phyloP scores from a whole-genome alignment of 2,797 vertebrate genomes.

The Manis javanica region DNA sequence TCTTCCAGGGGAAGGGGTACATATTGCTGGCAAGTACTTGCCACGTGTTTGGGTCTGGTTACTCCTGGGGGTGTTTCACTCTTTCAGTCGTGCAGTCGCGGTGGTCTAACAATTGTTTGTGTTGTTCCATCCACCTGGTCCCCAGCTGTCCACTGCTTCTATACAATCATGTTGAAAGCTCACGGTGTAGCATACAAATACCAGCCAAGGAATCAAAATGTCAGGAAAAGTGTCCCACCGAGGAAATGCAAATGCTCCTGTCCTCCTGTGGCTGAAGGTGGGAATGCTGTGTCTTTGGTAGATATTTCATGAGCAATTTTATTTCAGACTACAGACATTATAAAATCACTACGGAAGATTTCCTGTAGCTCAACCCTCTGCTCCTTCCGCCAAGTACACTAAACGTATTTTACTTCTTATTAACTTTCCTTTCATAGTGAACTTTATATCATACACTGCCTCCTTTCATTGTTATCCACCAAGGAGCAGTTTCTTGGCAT shows the following conservation, averaged over 20 bases:
- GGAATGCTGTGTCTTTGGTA: neutral
- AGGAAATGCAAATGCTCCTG: neutral
- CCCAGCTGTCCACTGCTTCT: conserved; percentile 56
- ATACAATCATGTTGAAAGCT: conserved; percentile 73
- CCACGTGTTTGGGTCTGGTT: conserved; percentile 35
- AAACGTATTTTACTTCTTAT: conserved; percentile 58
- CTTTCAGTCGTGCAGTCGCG: neutral
- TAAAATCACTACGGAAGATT: conserved; percentile 69
- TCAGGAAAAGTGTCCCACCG: neutral
- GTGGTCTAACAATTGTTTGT: conserved; percentile 48
- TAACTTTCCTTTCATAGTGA: conserved; percentile 6
- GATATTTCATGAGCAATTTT: conserved; percentile 29
- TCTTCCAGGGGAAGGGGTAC: neutral
- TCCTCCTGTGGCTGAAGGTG: neutral
- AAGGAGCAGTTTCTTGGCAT: conserved; percentile 64
- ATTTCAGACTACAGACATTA: conserved; percentile 73
- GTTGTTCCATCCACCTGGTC: conserved; percentile 64
- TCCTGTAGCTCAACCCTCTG: conserved; percentile 70
- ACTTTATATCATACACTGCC: conserved; percentile 27
- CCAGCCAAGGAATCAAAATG: conserved; percentile 34
- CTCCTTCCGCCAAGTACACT: conserved; percentile 57
- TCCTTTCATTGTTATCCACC: conserved; percentile 65
- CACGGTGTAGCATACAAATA: conserved; percentile 54
- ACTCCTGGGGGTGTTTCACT: neutral
- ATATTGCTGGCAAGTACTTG: neutral